Conservation (phyloP, 1,140 invertebrate genomes). For the Drosophila watanabei region DNA sequence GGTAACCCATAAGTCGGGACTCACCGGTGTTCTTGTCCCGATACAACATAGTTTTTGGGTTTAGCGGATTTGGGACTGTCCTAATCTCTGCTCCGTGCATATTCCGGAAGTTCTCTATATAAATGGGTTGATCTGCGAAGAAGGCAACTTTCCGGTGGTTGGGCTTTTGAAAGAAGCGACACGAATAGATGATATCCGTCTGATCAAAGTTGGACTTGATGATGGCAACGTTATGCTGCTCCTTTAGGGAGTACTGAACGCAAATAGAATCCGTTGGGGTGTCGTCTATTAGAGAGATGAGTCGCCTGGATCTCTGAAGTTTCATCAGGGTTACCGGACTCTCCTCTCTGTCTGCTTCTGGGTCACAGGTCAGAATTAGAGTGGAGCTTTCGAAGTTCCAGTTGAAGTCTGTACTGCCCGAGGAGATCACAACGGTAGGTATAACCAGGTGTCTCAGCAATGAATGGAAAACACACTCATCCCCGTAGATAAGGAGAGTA, state of each 20-base stretch:
- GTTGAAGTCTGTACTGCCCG: constrained; percentile 31
- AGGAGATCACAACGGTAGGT: constrained; percentile 28
- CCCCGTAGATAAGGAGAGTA: constrained; percentile 47
- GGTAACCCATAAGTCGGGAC: constrained; percentile 46
- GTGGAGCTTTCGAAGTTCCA: constrained; percentile 50
- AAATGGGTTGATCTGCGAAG: constrained; percentile 20
- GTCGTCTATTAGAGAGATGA: background rate
- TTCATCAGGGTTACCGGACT: constrained; percentile 23
- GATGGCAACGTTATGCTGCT: constrained; percentile 64
- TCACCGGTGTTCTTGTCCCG: constrained; percentile 3
- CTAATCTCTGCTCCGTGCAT: constrained; percentile 41
- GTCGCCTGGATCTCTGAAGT: constrained; percentile 42
- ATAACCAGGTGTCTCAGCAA: constrained; percentile 22
- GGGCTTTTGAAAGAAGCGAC: constrained; percentile 45
- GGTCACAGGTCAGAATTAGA: constrained; percentile 42
- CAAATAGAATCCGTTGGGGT: constrained; percentile 29
- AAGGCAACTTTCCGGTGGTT: constrained; percentile 22
- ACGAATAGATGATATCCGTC: constrained; percentile 36
- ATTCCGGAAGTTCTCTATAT: constrained; percentile 59
- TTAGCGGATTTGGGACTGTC: constrained; percentile 35
- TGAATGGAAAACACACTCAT: constrained; percentile 44
- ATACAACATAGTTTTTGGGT: constrained; percentile 56
- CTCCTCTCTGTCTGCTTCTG: constrained; percentile 29
- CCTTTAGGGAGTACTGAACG: constrained; percentile 21
- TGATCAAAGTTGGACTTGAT: constrained; percentile 20